Evolutionary conservation across 2,888 invertebrate species (phyloP), one percentile per base, ranked within the genome.

Genomic region (Xanthorhoe designata): DNA sequence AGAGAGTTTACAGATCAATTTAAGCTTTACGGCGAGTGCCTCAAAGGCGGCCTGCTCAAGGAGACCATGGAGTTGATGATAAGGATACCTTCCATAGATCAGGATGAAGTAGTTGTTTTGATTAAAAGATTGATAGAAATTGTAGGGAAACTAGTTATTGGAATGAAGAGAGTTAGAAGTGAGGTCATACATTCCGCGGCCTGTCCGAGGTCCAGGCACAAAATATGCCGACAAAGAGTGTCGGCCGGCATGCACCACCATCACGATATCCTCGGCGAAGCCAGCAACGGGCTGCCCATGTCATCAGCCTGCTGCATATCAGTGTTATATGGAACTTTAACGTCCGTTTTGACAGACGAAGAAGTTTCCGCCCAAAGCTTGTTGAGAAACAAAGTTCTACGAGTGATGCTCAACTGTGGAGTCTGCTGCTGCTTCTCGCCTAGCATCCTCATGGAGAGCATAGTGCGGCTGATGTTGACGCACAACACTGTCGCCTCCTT

Each of bases 371-470:
- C 91, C 0, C 82, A 84, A 0, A 75, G 80, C 10, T 82, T 87
- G 13, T 77, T 95, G 1, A 84, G 94, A 47, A 83, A 88, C 17
- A 90, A 94, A 65, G 77, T 94, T n/a, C 79, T 95, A 0, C 92
- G 94, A 69, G 94, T 94, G 1, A 94, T 94, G 90, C 87, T 94
- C 8, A 86, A 87, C 53, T 94, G 94, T 61, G 95, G 95, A 0
- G 94, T 94, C 0, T 96, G 96, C 77, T 96, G 95, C 78, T 96
- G 96, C 77, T 94, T 95, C 75, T 94, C 95, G 0, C 92, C 95
- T 0, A 92, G 90, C 10, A 79, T 86, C 4, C 80, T 95, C 0
- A 86, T 95, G 80, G 88, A 92, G 61, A 91, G 89, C 72, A 82
- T 94, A 10, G 92, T 94, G 0, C 82, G 94, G 17, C 83, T 95